Conservation (phyloP, 2,113 vertebrate genomes). For the Lota lota region DNA sequence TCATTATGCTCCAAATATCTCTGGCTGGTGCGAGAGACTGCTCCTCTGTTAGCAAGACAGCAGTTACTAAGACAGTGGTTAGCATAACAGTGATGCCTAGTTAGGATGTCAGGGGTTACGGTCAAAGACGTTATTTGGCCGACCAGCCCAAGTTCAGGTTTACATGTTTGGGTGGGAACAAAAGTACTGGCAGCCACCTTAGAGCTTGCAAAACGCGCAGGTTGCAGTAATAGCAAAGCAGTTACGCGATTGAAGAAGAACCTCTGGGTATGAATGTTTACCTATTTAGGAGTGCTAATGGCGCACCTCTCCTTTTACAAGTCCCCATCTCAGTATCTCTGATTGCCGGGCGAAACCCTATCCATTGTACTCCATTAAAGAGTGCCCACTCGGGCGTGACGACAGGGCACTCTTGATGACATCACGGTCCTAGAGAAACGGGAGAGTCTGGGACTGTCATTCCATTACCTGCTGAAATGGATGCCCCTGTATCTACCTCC, state of each 20-base stretch:
- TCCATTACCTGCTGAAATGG: constrained; percentile 68
- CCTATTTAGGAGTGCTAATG: constrained; percentile 30
- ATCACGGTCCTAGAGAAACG: constrained; percentile 55
- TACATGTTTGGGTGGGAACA: no score
- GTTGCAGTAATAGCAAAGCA: not conserved
- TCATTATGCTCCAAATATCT: constrained; percentile 61
- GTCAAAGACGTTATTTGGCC: no score
- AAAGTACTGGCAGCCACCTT: no score
- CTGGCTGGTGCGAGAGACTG: constrained; percentile 19
- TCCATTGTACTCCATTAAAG: constrained; percentile 54
- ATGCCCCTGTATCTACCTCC: constrained; percentile 69
- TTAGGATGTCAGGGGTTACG: no score
- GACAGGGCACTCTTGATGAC: constrained; percentile 55
- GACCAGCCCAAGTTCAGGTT: no score
- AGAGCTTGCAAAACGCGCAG: not conserved
- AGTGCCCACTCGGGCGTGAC: constrained; percentile 49
- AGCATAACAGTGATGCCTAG: no score
- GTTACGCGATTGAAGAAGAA: no score
- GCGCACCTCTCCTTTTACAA: constrained; percentile 28
- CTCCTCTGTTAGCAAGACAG: constrained; percentile 15
- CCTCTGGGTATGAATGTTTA: constrained; percentile 27
- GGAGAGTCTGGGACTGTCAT: constrained; percentile 50
- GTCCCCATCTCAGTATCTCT: constrained; percentile 25
- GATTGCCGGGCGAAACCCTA: constrained; percentile 47
- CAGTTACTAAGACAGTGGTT: not conserved